Base-by-base conservation (phyloP, 2,888 invertebrate genomes). In the Zygothrica quintamaculata region DNA sequence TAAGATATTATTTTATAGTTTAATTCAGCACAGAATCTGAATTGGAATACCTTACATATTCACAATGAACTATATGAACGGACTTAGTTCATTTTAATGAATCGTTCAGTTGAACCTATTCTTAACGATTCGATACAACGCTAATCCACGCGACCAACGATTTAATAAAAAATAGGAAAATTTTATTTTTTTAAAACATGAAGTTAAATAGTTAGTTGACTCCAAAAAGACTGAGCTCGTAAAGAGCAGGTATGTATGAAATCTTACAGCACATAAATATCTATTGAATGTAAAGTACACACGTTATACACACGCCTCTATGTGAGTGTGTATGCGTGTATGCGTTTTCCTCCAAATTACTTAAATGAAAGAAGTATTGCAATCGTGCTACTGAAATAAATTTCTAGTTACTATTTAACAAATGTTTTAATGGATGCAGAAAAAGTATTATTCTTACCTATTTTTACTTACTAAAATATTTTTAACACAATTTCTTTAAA, bases 121-220 rank as follows among this genome's bases (percentile, higher is more conserved):
- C 44, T 36, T 13, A 15, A 16, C 18, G 34, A 18, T 46, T 55
- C 3, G 11, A 37, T 15, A 33, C 22, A 55, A 43, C 31, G 39
- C 3, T 18, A 47, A 53, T 70, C 37, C 43, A 75, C 58, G 71
- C 65, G 37, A 58, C 47, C 31, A 39, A 25, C 58, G 9, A 33
- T 16, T 52, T 47, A 29, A 22, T 15, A 15, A 11, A 13, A 34
- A 37, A n/a, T 50, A 48, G 22, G 7, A 0, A 15, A 55, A 22
- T 25, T 51, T 22, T 34, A 34, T 52, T 29, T 6, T 18, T 18
- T 15, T 9, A 37, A 47, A 39, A 3, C 9, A 47, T 29, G 11
- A 22, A 40, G 29, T 31, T 29, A n/a, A 5, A 6, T 46, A 25
- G 15, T 40, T 22, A 58, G 4, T 9, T 53, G 42, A 1, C 13